Evolutionary conservation across 2,113 vertebrate genomes (phyloP), one percentile per base, ranked within the genome.

Genomic region (Solea solea): DNA sequence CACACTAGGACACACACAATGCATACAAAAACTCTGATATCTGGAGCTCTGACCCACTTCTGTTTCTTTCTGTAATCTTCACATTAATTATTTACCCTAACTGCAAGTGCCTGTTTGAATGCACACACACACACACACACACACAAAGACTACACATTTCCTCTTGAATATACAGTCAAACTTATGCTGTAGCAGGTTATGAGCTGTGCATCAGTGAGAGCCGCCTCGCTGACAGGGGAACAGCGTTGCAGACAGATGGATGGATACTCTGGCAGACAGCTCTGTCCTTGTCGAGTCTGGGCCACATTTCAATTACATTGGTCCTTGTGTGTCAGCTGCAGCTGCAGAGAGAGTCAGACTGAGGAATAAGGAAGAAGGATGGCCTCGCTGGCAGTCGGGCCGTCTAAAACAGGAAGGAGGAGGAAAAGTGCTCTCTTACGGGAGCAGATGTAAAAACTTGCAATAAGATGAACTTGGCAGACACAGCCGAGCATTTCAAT

Each of bases 1-100:
- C 39, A 34, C 10, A 8, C n/a, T 13, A 2, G 64, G 41, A 56
- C n/a, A 53, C 15, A 41, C n/a, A 52, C 12, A 28, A 62, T 10
- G 10, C n/a, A 41, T 4, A 10, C 34, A 62, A 40, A 79, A 15
- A 45, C 27, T 50, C 72, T 64, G 40, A 69, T 25, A 55, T 66
- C 65, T 53, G 70, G 39, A 57, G 73, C 65, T 77, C 71, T 89
- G 87, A 88, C 84, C 82, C 76, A 88, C 64, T 88, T 90, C 41
- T 21, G 64, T 66, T 39, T 66, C 66, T 40, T n/a, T 72, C 67
- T 69, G n/a, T 63, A 64, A 76, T 83, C 52, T 53, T 21, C 49
- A 28, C 53, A 76, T 88, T 28, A 83, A 89, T 83, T 69, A 85
- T 88, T 88, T 72, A 88, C 58, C 59, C 52, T 27, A 66, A 81